Percentiles rank a stretch among this genome's conserved stretches.
These are phyloP conservation scores for Apaloderma vittatum DNA, from an alignment of 2,113 vertebrate species.

Conservation along the genomic window DNA sequence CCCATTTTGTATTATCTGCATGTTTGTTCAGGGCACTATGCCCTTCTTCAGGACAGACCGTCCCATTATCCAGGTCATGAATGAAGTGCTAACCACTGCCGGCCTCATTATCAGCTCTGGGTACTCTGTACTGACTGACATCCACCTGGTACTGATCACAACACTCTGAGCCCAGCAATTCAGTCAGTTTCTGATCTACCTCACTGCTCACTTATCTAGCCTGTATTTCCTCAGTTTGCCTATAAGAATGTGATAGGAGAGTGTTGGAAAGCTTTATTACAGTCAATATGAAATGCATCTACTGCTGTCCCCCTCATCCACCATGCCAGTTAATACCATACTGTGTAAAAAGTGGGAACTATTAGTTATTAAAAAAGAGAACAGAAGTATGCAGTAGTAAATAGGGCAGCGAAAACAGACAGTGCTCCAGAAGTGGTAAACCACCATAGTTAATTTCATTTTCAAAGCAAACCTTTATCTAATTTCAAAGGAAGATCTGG, in stretches of 20 bases:
- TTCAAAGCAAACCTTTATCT: not conserved
- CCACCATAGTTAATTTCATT: not conserved
- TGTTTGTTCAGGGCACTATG: not conserved
- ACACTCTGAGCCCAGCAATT: not conserved
- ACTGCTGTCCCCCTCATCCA: not conserved
- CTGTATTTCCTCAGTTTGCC: not conserved
- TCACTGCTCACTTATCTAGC: not conserved
- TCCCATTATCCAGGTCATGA: not conserved
- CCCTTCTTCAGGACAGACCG: not conserved
- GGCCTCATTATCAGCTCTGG: not conserved
- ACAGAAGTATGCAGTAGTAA: not conserved
- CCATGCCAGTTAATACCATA: not conserved
- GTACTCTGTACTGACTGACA: not conserved
- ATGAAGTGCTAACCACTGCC: not conserved
- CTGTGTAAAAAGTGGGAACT: not conserved
- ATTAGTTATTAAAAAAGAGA: not conserved
- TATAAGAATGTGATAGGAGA: not conserved
- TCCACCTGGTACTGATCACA: not conserved
- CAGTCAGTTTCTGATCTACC: accelerated
- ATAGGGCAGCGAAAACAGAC: not conserved
- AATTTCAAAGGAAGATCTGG: not conserved
- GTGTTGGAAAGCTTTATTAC: not conserved
- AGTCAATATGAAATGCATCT: not conserved
- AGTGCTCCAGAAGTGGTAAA: not conserved
- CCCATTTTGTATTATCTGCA: not conserved